Percentiles rank a stretch among this genome's conserved stretches.
Evolutionary conservation across 2,888 invertebrate genomes (phyloP).

Genomic region (Apocheima hispidaria): DNA sequence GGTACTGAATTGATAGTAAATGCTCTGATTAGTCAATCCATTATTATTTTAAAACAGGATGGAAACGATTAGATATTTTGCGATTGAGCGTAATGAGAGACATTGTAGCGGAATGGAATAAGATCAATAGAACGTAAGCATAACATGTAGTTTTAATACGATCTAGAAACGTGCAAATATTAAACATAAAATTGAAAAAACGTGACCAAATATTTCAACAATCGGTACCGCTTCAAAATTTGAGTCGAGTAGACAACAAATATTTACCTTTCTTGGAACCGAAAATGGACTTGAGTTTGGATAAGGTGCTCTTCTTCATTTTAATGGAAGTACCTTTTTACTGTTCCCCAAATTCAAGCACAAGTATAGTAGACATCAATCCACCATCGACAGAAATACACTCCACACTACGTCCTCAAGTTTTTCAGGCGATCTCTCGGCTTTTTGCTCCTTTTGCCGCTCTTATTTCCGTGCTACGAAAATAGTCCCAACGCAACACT

Average conservation of each 20-base stretch:
- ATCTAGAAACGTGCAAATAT: constrained; percentile 7
- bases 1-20: constrained; percentile 43
- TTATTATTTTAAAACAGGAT: constrained; percentile 52
- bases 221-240: background rate
- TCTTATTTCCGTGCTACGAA: constrained; percentile 86
- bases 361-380: constrained; percentile 70
- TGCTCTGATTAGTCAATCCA: constrained; percentile 40
- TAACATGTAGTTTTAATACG: constrained; percentile 1
- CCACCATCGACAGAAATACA: constrained; percentile 81
- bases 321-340: constrained; percentile 43
- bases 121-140: background rate
- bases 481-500: constrained; percentile 83
- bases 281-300: constrained; percentile 79
- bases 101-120: background rate
- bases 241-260: constrained; percentile 15
- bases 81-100: background rate
- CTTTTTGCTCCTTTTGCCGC: constrained; percentile 85
- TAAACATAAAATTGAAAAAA: constrained; percentile 14
- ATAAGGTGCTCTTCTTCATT: constrained; percentile 82
- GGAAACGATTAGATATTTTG: constrained; percentile 29
- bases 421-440: constrained; percentile 78
- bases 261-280: constrained; percentile 77
- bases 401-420: constrained; percentile 80
- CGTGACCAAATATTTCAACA: constrained; percentile 17
- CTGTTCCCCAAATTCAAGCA: constrained; percentile 57